Evolutionary conservation across 2,113 vertebrate genomes (phyloP).

Genomic region (Pelusios castaneus): DNA sequence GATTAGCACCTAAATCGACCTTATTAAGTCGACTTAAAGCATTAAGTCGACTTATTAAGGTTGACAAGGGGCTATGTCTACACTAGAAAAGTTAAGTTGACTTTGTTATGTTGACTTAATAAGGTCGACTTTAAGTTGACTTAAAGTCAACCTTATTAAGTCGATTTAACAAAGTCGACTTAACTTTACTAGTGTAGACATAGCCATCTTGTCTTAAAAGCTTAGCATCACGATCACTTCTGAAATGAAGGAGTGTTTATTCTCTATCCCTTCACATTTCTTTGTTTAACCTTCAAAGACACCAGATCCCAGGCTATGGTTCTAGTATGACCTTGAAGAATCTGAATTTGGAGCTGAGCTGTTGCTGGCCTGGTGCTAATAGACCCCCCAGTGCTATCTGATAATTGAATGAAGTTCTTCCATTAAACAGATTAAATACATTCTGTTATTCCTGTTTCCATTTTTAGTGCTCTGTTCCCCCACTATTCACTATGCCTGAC

Average conservation of each 20-base stretch:
- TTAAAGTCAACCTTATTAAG: too few relatives aligned
- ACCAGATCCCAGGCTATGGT: not conserved
- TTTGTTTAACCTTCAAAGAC: not conserved
- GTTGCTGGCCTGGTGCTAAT: not conserved
- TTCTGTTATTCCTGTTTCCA: not conserved
- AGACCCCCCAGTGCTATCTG: not conserved
- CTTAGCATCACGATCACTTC: not conserved
- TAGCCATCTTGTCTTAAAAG: not conserved
- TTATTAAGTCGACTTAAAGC: too few relatives aligned
- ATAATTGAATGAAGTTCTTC: not conserved
- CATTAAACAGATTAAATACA: not conserved
- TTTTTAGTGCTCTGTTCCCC: not conserved
- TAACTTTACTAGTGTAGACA: too few relatives aligned
- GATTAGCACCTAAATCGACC: too few relatives aligned
- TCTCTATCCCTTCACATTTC: not conserved
- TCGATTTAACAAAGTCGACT: too few relatives aligned
- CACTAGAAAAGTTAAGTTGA: too few relatives aligned
- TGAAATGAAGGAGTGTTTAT: not conserved
- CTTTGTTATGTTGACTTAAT: too few relatives aligned
- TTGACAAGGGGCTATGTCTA: too few relatives aligned
- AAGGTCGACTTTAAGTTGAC: too few relatives aligned
- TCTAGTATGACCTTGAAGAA: not conserved
- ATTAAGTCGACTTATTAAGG: too few relatives aligned
- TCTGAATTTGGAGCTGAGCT: not conserved
- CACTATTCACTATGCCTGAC: accelerated